Conservation (phyloP, 2,888 invertebrate species). For the Philonicus albiceps region DNA sequence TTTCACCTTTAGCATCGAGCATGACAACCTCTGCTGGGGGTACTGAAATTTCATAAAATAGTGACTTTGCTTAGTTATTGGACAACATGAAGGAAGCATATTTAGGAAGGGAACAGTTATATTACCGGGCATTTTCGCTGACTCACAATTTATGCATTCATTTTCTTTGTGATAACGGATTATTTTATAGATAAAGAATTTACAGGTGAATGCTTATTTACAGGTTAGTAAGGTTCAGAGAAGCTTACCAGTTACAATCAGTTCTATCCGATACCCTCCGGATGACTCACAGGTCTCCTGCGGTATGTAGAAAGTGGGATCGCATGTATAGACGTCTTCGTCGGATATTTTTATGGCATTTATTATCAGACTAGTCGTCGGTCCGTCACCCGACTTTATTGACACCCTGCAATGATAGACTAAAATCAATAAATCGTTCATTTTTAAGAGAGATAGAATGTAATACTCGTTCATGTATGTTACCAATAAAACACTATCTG, state of each 20-base stretch:
- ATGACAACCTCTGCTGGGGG: slow-evolving; percentile 81
- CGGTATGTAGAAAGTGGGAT: slow-evolving; percentile 79
- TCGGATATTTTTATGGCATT: slow-evolving; percentile 70
- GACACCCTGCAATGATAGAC: slow-evolving; percentile 52
- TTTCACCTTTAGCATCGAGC: slow-evolving; percentile 70
- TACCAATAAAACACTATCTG: too few relatives aligned
- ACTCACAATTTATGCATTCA: slow-evolving; percentile 38
- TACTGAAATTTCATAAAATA: slow-evolving; percentile 68
- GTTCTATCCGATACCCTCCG: slow-evolving; percentile 76
- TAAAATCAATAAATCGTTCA: too few relatives aligned
- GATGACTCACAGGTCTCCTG: slow-evolving; percentile 74
- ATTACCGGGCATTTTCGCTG: slow-evolving; percentile 30
- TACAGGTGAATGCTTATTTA: slow-evolving; percentile 7
- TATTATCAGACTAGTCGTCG: slow-evolving; percentile 47
- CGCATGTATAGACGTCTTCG: slow-evolving; percentile 81
- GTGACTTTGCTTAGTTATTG: not conserved
- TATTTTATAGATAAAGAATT: slow-evolving; percentile 29
- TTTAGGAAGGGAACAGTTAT: slow-evolving; percentile 19
- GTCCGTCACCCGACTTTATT: slow-evolving; percentile 51
- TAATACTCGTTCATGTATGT: too few relatives aligned
- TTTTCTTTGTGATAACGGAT: slow-evolving; percentile 25
- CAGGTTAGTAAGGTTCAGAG: slow-evolving; percentile 49
- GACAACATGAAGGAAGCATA: not conserved
- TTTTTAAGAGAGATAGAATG: too few relatives aligned
- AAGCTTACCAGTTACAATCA: slow-evolving; percentile 75